Percentiles rank a stretch among this genome's conserved stretches.
These are phyloP conservation scores for Euzetes globulus DNA, from an alignment of 2,888 invertebrate species.

Conservation along the genomic window DNA sequence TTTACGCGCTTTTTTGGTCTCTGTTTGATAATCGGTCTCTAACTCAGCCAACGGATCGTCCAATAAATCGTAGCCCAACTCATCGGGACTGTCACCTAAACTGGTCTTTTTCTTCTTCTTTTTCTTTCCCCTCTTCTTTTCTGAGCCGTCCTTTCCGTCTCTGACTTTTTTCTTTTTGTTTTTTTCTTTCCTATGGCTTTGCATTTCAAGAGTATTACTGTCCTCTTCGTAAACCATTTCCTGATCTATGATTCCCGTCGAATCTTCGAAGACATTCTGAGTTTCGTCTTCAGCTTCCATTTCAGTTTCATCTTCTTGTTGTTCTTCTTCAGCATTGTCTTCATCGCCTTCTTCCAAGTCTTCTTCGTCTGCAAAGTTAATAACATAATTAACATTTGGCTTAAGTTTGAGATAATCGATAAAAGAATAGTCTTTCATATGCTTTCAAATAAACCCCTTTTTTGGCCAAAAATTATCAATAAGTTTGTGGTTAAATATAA, in stretches of 20 bases:
- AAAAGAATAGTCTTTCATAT: too few relatives aligned
- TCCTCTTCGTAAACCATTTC: slow-evolving; percentile 76
- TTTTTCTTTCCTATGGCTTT: slow-evolving; percentile 57
- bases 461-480: too few relatives aligned
- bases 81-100: slow-evolving; percentile 62
- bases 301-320: slow-evolving; percentile 39
- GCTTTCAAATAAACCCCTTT: too few relatives aligned
- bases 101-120: slow-evolving; percentile 88
- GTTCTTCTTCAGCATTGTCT: slow-evolving; percentile 31
- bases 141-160: slow-evolving; percentile 74
- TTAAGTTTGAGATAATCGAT: too few relatives aligned
- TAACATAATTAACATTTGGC: too few relatives aligned
- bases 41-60: slow-evolving; percentile 15
- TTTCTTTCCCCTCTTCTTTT: slow-evolving; percentile 76
- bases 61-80: slow-evolving; percentile 16
- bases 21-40: slow-evolving; percentile 33
- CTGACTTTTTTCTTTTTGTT: slow-evolving; percentile 66
- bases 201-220: slow-evolving; percentile 30
- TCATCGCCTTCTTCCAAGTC: slow-evolving; percentile 38
- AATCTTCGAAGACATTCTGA: slow-evolving; percentile 33
- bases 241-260: slow-evolving; percentile 46
- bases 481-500: too few relatives aligned
- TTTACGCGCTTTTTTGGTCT: slow-evolving; percentile 20
- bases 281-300: slow-evolving; percentile 36
- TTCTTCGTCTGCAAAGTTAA: slow-evolving; percentile 36